Conservation (phyloP, 1,140 invertebrate species). For the Tetramorium parvispinum region DNA sequence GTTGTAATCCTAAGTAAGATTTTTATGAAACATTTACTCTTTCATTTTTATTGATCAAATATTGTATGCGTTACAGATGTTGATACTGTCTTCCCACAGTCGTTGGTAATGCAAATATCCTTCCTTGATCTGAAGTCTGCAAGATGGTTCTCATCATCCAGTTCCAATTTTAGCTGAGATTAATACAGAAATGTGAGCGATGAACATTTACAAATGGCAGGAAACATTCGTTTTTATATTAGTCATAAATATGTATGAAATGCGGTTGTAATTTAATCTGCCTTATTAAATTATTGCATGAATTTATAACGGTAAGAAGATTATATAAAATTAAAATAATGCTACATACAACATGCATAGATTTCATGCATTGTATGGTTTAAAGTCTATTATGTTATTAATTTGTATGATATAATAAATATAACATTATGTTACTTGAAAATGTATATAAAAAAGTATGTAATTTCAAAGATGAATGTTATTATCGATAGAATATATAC, state of each 20-base stretch:
- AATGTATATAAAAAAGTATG: not conserved
- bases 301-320: not conserved
- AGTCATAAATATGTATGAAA: slow-evolving; percentile 67
- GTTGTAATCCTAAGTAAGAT: too few relatives aligned
- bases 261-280: slow-evolving; percentile 14
- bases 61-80: slow-evolving; percentile 70
- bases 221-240: slow-evolving; percentile 60
- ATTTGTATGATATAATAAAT: not conserved
- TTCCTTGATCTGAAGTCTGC: slow-evolving; percentile 62
- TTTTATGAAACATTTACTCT: not conserved
- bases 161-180: slow-evolving; percentile 75
- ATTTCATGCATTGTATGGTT: too few relatives aligned
- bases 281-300: not conserved
- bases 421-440: not conserved
- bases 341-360: not conserved
- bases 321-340: not conserved
- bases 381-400: not conserved
- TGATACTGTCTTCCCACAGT: slow-evolving; percentile 70
- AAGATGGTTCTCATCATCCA: slow-evolving; percentile 70
- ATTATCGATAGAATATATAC: not conserved
- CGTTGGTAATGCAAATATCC: slow-evolving; percentile 72
- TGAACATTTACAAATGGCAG: slow-evolving; percentile 43
- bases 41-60: not conserved
- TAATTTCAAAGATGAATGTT: not conserved
- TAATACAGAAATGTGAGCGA: slow-evolving; percentile 69